These are phyloP conservation scores for Beris chalybata DNA, from an alignment of 2,888 invertebrate genomes.

Conservation along the genomic window DNA sequence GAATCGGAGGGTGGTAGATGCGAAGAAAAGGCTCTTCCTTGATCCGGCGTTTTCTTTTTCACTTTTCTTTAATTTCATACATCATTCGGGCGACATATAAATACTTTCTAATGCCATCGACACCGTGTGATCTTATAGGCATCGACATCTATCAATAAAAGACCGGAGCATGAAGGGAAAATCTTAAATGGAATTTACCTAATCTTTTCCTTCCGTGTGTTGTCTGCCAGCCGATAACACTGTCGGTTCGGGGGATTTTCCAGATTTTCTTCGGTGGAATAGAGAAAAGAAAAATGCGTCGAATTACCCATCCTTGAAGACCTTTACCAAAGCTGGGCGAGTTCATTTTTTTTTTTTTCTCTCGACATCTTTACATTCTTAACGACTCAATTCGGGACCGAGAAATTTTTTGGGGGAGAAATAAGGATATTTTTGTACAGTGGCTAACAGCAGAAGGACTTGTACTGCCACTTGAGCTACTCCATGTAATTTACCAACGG, in stretches of 20 bases:
- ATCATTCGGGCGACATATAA: slow-evolving; percentile 11
- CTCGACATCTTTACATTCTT: slow-evolving; percentile 11
- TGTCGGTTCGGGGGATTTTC: not conserved
- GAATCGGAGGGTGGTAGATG: not conserved
- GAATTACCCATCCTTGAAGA: slow-evolving; percentile 34
- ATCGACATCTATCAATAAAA: slow-evolving; percentile 32
- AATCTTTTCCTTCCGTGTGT: slow-evolving; percentile 31
- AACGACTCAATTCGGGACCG: not conserved
- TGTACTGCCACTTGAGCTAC: slow-evolving; percentile 33
- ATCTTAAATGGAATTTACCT: slow-evolving; percentile 39
- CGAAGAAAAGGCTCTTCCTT: slow-evolving; percentile 12
- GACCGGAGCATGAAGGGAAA: slow-evolving; percentile 14
- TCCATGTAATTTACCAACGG: slow-evolving; percentile 31
- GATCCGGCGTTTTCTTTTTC: slow-evolving; percentile 2
- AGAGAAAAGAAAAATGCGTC: slow-evolving; percentile 29
- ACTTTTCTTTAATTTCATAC: slow-evolving; percentile 25
- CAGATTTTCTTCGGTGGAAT: not conserved
- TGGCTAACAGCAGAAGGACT: slow-evolving; percentile 6
- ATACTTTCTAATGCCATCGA: slow-evolving; percentile 11
- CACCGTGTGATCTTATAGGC: slow-evolving; percentile 26
- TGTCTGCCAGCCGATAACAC: not conserved
- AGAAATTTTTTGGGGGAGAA: not conserved
- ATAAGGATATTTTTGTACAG: slow-evolving; percentile 11
- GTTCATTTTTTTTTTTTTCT: slow-evolving; percentile 23
- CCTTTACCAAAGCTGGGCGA: slow-evolving; percentile 6